Base-by-base conservation (phyloP, 1,140 invertebrate species). In the Ceratina japonica region DNA sequence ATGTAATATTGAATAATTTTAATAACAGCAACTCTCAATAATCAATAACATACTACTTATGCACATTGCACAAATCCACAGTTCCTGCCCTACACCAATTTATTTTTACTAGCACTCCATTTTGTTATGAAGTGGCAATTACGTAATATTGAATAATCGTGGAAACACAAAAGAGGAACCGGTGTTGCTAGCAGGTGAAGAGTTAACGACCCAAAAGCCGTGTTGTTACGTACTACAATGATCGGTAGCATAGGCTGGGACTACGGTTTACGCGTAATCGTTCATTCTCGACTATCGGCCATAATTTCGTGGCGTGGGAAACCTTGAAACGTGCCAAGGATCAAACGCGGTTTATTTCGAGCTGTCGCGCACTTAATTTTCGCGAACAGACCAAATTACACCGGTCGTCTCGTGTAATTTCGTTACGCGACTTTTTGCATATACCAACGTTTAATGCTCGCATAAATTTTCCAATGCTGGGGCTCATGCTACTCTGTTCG, bases 261-360 rank as follows among this genome's bases (percentile, higher is more conserved):
- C 51, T 27, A 61, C 27, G 63, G 56, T 79, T 83, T 65, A 72
- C 63, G 10, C 63, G 44, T 85, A 82, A 85, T 79, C 74, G 49
- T 86, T 86, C 84, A 83, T 83, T 86, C 72, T 83, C 61, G 75
- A 80, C 54, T 71, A 81, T 76, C 76, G 81, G 81, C 85, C 75
- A 70, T 83, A 86, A 86, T 86, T 81, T 86, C 71, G 75, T 3
- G 58, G 63, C 27, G 27, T 31, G 27, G 72, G 66, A 75, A 80
- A 86, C 85, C 85, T 86, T 86, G 85, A 77, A 73, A 86, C 81
- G 83, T 87, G 79, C 86, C 82, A 86, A 87, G 82, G 84, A 87
- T 86, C 73, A 81, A 86, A 83, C 71, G 81, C 66, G 22, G 84
- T 87, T 90, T 89, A 90, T 90, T 89, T 89, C 87, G 79, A 86